Percentiles rank a stretch among this genome's conserved stretches.
Evolutionary conservation across 2,888 invertebrate species (phyloP).

Genomic region (Rhingia rostrata): DNA sequence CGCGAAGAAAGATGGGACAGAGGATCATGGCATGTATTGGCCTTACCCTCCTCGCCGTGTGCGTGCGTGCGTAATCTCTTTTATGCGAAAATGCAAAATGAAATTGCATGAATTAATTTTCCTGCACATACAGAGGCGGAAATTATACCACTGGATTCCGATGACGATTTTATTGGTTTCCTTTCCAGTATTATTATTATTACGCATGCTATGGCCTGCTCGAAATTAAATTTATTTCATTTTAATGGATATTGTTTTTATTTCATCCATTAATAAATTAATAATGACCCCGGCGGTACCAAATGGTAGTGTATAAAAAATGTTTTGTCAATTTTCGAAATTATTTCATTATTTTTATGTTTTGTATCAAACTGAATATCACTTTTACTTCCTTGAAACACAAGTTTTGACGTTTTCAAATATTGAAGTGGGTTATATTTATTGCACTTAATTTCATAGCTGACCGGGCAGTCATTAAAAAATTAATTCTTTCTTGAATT

Average conservation of each 20-base stretch:
- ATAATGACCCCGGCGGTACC: not conserved
- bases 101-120: conserved; percentile 66
- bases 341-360: no score
- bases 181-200: conserved; percentile 47
- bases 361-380: no score
- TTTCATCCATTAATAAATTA: not conserved
- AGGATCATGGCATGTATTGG: conserved; percentile 53
- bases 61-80: conserved; percentile 44
- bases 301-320: no score
- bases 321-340: no score
- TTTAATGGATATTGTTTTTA: not conserved
- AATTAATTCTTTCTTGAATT: no score
- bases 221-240: conserved; percentile 6
- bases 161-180: conserved; percentile 36
- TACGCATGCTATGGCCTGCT: conserved; percentile 16
- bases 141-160: conserved; percentile 33
- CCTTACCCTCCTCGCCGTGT: not conserved
- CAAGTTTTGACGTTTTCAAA: no score
- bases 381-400: no score
- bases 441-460: no score
- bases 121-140: conserved; percentile 42
- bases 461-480: no score
- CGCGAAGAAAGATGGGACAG: conserved; percentile 40
- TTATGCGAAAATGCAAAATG: conserved; percentile 42
- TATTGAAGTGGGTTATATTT: no score